phyloP scores from a whole-genome alignment of 2,797 vertebrate genomes.

The Hydrophis major region DNA sequence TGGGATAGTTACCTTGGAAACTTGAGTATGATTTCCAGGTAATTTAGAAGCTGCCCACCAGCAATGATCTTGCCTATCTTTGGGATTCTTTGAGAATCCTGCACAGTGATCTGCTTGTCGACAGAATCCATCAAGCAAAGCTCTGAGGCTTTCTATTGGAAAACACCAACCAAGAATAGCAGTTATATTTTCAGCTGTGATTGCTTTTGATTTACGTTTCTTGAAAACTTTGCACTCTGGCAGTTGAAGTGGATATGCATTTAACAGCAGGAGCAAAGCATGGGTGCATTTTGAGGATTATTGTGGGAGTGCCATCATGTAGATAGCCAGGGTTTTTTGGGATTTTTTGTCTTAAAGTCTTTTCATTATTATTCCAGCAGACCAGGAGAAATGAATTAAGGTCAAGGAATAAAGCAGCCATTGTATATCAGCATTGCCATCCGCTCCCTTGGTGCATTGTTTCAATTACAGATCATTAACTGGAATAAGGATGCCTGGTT shows the following conservation, averaged over 20 bases:
- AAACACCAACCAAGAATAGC: constrained; percentile 17
- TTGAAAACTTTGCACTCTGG: constrained; percentile 57
- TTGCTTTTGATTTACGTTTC: constrained; percentile 66
- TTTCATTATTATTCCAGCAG: constrained; percentile 65
- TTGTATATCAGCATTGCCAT: constrained; percentile 44
- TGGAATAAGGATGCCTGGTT: neutral
- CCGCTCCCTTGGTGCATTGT: constrained; percentile 38
- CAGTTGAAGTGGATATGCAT: constrained; percentile 68
- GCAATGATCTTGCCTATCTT: neutral
- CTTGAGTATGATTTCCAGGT: neutral
- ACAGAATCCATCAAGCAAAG: neutral
- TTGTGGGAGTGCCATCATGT: constrained; percentile 60
- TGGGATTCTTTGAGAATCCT: neutral
- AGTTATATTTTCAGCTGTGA: constrained; percentile 53
- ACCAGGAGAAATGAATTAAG: constrained; percentile 56
- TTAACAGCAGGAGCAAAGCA: constrained; percentile 71
- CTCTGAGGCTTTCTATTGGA: neutral
- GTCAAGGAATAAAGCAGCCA: constrained; percentile 39
- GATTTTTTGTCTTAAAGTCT: constrained; percentile 68
- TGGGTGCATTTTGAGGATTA: constrained; percentile 69
- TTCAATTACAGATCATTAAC: constrained; percentile 60
- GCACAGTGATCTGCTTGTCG: neutral
- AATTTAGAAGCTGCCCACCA: neutral
- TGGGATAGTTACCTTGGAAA: neutral
- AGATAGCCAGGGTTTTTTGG: constrained; percentile 61